Evolutionary conservation across 2,113 vertebrate species (phyloP).

Genomic region (Otus sunia): DNA sequence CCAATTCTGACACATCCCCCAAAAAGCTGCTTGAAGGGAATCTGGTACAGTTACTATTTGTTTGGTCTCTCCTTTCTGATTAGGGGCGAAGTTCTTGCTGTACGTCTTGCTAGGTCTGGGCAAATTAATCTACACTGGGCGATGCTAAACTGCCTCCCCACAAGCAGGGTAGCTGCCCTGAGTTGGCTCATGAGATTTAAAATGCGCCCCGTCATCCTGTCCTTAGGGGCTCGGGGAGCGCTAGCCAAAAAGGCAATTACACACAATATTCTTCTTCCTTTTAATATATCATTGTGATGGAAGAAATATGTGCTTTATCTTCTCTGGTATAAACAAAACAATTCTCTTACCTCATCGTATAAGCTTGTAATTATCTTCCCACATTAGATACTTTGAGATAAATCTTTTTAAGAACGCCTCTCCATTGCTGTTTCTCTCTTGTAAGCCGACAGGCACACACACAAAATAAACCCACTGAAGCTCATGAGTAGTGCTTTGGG

Average conservation of each 20-base stretch:
- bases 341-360: constrained; percentile 10
- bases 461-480: neutral
- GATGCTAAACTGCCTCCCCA: neutral
- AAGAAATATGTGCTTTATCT: constrained; percentile 30
- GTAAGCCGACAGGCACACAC: neutral
- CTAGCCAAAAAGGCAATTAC: constrained; percentile 29
- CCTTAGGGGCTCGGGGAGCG: rapidly evolving
- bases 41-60: neutral
- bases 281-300: neutral
- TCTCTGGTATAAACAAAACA: neutral
- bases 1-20: too few species aligned
- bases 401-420: neutral
- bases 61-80: neutral
- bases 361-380: constrained; percentile 15
- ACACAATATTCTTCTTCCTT: constrained; percentile 4
- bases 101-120: neutral
- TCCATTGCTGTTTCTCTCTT: neutral
- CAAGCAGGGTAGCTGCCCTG: neutral
- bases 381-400: neutral
- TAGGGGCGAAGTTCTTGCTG: neutral
- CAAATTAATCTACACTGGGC: neutral
- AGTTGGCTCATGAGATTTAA: neutral
- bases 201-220: neutral
- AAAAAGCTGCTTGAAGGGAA: neutral
- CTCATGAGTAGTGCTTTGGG: neutral